Percentiles rank a stretch among this genome's conserved stretches.
These are phyloP conservation scores for Hypsopygia costalis DNA, from an alignment of 2,888 invertebrate genomes.

Conservation along the genomic window DNA sequence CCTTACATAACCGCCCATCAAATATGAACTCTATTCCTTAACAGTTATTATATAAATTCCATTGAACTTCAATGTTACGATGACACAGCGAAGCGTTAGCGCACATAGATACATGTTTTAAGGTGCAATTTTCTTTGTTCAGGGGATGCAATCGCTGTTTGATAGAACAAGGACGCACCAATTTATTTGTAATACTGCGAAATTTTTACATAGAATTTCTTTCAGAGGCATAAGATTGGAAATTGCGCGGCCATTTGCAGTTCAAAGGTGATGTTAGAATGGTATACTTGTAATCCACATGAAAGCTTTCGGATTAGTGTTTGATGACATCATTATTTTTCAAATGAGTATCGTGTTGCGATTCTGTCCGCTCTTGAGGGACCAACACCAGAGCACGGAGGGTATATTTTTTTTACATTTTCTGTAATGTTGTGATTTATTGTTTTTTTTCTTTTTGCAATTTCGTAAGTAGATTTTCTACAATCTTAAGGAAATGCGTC, in stretches of 20 bases:
- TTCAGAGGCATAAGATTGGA: conserved; percentile 24
- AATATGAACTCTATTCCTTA: conserved; percentile 25
- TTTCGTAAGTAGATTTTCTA: conserved; percentile 26
- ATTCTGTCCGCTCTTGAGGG: conserved; percentile 57
- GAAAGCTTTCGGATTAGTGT: conserved; percentile 80
- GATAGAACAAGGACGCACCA: conserved; percentile 35
- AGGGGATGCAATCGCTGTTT: conserved; percentile 37
- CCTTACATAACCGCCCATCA: conserved; percentile 27
- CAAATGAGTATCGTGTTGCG: conserved; percentile 73
- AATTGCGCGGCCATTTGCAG: conserved; percentile 15
- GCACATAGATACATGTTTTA: conserved; percentile 7
- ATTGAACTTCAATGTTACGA: background rate
- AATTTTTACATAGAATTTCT: conserved; percentile 11
- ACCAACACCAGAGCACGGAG: conserved; percentile 37
- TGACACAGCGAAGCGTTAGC: background rate
- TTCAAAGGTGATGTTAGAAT: conserved; percentile 19
- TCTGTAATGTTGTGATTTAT: conserved; percentile 60
- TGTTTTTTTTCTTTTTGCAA: conserved; percentile 35
- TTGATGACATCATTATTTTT: conserved; percentile 80
- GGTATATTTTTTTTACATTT: conserved; percentile 32
- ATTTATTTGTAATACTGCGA: conserved; percentile 9
- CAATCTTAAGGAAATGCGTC: too few species aligned
- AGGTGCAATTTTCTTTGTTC: conserved; percentile 27
- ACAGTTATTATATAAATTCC: conserved; percentile 8
- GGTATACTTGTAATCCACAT: conserved; percentile 68